Percentiles rank a stretch among this genome's conserved stretches.
These are phyloP conservation scores for Notothenia rossii DNA, from an alignment of 2,113 vertebrate species.

Conservation along the genomic window DNA sequence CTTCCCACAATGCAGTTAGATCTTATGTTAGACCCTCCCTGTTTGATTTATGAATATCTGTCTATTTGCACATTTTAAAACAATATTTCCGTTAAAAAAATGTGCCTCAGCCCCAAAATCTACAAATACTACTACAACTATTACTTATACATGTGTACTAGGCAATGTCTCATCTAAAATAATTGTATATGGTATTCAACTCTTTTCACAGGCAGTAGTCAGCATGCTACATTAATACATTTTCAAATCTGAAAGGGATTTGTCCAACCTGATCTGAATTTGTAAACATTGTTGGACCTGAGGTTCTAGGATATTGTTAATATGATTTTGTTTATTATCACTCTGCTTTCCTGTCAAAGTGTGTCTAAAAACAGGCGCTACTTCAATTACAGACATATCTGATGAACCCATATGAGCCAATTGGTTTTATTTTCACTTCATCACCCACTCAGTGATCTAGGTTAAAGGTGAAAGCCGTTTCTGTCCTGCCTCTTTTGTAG, in stretches of 20 bases:
- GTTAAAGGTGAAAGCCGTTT: conserved; percentile 38
- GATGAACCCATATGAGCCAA: background rate
- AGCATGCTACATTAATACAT: background rate
- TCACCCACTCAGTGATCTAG: conserved; percentile 16
- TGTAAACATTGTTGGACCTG: background rate
- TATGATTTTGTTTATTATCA: too few species aligned
- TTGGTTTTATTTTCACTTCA: background rate
- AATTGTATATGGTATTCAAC: background rate
- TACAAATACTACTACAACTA: too few species aligned
- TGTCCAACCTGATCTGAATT: background rate
- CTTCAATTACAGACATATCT: background rate
- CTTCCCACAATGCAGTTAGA: background rate
- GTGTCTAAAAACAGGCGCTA: background rate
- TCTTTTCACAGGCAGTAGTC: background rate
- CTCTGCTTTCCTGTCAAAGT: background rate
- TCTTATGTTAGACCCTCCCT: background rate
- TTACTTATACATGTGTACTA: too few species aligned
- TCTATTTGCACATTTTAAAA: background rate
- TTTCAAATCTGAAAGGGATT: background rate
- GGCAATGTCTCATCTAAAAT: background rate
- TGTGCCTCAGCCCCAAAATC: background rate
- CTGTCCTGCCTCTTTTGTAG: background rate
- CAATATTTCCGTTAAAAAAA: too few species aligned
- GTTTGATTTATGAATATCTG: background rate
- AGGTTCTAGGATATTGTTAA: too few species aligned